Evolutionary conservation across 2,113 vertebrate genomes (phyloP), one percentile per base, ranked within the genome.

Genomic region (Calypte anna): DNA sequence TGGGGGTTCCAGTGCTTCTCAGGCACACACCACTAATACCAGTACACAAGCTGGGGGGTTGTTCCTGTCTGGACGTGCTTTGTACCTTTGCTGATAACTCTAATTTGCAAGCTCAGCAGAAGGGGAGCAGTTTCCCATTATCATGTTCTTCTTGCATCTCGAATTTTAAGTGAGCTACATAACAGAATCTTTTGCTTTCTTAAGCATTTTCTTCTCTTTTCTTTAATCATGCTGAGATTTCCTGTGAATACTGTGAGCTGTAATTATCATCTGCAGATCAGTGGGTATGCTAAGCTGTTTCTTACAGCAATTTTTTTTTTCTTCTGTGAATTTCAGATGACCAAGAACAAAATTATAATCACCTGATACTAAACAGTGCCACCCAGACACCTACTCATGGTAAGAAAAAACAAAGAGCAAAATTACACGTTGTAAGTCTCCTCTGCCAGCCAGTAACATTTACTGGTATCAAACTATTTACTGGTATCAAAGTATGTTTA

Each of bases 321-420:
- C 21, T 48, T 97, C 96, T 98, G 24, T 98, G 96, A 98, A 93
- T 98, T 99, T 94, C 98, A 99, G 99, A 99, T 98, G 98, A 98
- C 96, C 99, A 99, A 97, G 99, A 99, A 89, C 98, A 98, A 98
- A 99, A 98, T 98, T 99, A 99, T 98, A 99, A 99, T 97, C 99
- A 99, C 97, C 98, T 98, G 97, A 98, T 98, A 97, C 97, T 99
- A 98, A 97, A 98, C 98, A 99, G 98, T 97, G 98, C 98, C 82
- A 98, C 98, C 97, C 98, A 99, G 98, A 99, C 99, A 95, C 99
- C 99, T 97, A 98, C 99, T 97, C 98, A 98, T 98, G 99, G 99
- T 99, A 99, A 99, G 99, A 97, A 80, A 93, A 70, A 95, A 82
- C 19, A 48, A 89, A 96, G 89, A 94, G 93, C 69, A 90, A 96